These are phyloP conservation scores for Indri indri DNA, from an alignment of 2,113 vertebrate genomes.

Conservation along the genomic window DNA sequence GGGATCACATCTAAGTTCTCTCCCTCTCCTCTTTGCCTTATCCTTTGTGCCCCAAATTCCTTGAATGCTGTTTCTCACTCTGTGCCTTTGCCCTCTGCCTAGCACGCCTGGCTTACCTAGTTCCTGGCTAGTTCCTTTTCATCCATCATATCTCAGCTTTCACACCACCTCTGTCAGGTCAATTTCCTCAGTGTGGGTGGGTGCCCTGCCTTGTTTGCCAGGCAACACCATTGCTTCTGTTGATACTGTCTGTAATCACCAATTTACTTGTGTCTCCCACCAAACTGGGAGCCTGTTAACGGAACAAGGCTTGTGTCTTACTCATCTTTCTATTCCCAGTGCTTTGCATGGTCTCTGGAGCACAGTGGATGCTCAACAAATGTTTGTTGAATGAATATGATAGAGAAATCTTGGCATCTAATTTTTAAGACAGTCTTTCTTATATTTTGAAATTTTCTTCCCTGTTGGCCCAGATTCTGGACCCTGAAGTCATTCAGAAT, in stretches of 20 bases:
- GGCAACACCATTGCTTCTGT: not conserved
- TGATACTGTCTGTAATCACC: not conserved
- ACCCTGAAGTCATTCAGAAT: not conserved
- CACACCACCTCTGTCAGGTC: not conserved
- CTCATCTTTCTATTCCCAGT: not conserved
- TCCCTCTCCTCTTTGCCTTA: not conserved
- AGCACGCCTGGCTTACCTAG: not conserved
- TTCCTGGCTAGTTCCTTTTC: not conserved
- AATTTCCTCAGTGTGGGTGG: not conserved
- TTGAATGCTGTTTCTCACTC: not conserved
- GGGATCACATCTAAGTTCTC: not conserved
- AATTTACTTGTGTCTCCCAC: not conserved
- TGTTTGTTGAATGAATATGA: not conserved
- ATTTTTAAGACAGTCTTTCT: not conserved
- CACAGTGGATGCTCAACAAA: not conserved
- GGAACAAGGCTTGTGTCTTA: not conserved
- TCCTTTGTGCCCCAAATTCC: not conserved
- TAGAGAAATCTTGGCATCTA: not conserved
- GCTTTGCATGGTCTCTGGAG: not conserved
- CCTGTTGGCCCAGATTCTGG: not conserved
- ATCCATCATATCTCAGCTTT: not conserved
- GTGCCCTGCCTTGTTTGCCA: not conserved
- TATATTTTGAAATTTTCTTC: not conserved
- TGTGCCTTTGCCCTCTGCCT: not conserved
- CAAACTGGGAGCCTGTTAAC: not conserved